phyloP scores from a whole-genome alignment of 2,797 vertebrate species.

The Acipenser transmontanus region DNA sequence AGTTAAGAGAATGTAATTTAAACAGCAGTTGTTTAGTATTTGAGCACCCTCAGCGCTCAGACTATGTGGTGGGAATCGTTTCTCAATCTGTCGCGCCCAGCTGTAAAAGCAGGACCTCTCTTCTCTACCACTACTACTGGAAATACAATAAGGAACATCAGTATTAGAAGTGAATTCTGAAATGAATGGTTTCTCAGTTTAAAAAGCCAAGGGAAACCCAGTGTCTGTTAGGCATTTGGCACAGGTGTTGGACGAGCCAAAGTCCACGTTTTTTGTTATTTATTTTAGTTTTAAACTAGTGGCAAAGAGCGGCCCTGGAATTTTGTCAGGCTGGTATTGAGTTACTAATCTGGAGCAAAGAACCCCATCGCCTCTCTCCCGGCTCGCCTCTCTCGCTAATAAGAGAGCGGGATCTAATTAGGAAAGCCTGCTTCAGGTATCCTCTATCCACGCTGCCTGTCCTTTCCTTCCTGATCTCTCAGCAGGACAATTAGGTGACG shows the following conservation, averaged over 20 bases:
- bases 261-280: not conserved
- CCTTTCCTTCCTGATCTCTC: conserved; percentile 22
- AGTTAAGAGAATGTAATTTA: not conserved
- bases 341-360: conserved; percentile 47
- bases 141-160: not conserved
- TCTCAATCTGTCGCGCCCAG: not conserved
- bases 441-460: conserved; percentile 10
- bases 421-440: not conserved
- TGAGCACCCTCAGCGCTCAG: not conserved
- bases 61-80: not conserved
- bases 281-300: conserved; percentile 8
- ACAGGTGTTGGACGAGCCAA: not conserved
- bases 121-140: not conserved
- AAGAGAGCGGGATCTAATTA: conserved; percentile 6
- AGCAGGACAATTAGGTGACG: conserved; percentile 30
- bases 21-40: not conserved
- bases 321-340: conserved; percentile 45
- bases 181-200: not conserved
- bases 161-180: not conserved
- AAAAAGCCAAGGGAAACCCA: not conserved
- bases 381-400: not conserved
- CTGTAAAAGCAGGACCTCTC: not conserved
- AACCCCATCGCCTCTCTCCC: not conserved
- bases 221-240: not conserved
- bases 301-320: conserved; percentile 24